phyloP scores from a whole-genome alignment of 1,140 invertebrate genomes.

The Scaptomyza graminum region DNA sequence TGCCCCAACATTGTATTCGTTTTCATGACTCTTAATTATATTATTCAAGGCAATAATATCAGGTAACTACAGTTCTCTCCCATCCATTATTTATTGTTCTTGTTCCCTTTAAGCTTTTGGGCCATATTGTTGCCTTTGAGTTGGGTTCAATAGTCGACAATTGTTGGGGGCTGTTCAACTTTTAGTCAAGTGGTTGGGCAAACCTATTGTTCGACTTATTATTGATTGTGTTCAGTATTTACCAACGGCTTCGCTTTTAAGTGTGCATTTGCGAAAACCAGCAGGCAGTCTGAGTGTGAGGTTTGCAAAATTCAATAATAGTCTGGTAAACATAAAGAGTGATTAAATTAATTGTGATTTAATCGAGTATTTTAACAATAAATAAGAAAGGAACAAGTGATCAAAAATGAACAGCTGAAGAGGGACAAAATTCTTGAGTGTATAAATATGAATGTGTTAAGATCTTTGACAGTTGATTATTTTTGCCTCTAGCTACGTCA shows the following conservation, averaged over 20 bases:
- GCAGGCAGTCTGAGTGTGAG: background rate
- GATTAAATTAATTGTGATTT: background rate
- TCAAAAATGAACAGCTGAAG: too few relatives aligned
- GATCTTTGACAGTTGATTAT: background rate
- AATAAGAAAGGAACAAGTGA: background rate
- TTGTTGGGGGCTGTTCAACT: constrained; percentile 39
- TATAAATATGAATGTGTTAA: background rate
- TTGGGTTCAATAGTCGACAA: constrained; percentile 58
- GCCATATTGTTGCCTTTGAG: constrained; percentile 36
- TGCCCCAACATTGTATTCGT: constrained; percentile 42
- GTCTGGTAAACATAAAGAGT: constrained; percentile 1
- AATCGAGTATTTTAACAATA: background rate
- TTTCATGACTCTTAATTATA: constrained; percentile 61
- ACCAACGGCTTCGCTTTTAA: background rate
- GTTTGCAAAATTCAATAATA: constrained; percentile 5
- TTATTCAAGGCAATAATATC: constrained; percentile 16
- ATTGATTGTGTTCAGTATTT: constrained; percentile 43
- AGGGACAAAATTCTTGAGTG: too few relatives aligned
- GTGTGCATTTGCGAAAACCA: constrained; percentile 1
- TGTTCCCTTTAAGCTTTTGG: constrained; percentile 14
- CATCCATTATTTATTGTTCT: constrained; percentile 39
- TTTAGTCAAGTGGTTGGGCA: constrained; percentile 26
- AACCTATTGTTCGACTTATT: constrained; percentile 30
- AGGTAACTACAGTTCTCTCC: background rate
- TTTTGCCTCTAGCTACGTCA: background rate